Evolutionary conservation across 2,888 invertebrate species (phyloP).

Genomic region (Cosmorhoe ocellata): DNA sequence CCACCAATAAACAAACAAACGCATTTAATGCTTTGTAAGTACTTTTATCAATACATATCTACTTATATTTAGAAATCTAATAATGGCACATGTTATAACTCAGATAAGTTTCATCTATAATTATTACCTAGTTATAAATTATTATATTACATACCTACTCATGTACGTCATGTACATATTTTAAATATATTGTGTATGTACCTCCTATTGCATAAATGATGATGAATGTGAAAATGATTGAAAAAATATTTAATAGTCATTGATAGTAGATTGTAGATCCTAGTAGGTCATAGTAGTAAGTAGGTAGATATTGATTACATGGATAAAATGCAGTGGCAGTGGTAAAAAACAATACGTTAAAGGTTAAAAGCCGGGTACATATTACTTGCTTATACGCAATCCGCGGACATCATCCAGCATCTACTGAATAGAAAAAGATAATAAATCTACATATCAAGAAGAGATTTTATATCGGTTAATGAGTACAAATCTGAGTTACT

Average conservation of each 20-base stretch:
- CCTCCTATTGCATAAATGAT: conserved; percentile 4
- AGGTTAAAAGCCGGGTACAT: too few relatives aligned
- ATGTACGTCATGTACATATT: conserved; percentile 1
- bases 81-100: conserved; percentile 22
- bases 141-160: conserved; percentile 19
- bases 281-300: background rate
- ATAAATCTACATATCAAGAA: too few relatives aligned
- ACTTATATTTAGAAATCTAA: conserved; percentile 4
- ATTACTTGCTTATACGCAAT: too few relatives aligned
- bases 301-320: too few relatives aligned
- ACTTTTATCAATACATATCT: background rate
- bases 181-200: background rate
- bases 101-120: conserved; percentile 9
- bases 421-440: too few relatives aligned
- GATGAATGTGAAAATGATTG: too few relatives aligned
- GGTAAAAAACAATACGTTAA: too few relatives aligned
- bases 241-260: background rate
- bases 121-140: conserved; percentile 24
- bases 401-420: too few relatives aligned
- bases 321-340: too few relatives aligned
- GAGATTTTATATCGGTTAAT: too few relatives aligned
- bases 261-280: too few relatives aligned
- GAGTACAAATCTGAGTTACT: too few relatives aligned
- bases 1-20: conserved; percentile 6
- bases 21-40: conserved; percentile 31